phyloP scores from a whole-genome alignment of 2,113 vertebrate genomes.

The Notothenia rossii region DNA sequence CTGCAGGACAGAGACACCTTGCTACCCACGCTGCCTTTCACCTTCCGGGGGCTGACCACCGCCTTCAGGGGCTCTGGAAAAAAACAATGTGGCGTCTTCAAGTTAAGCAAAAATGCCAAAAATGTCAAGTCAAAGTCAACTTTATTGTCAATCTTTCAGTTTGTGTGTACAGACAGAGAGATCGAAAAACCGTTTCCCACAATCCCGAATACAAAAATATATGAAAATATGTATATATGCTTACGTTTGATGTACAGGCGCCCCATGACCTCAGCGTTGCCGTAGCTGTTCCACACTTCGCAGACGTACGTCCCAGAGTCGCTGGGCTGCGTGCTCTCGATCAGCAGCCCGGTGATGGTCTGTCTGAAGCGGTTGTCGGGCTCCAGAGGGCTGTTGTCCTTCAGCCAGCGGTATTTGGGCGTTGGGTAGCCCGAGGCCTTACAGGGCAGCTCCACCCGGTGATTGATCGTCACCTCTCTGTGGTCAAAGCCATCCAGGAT shows the following conservation, averaged over 20 bases:
- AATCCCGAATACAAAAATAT: too few species aligned
- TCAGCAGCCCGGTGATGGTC: slow-evolving; percentile 91
- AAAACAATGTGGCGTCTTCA: slow-evolving; percentile 3
- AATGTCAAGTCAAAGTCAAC: too few species aligned
- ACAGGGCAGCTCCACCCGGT: slow-evolving; percentile 95
- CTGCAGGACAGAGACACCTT: slow-evolving; percentile 97
- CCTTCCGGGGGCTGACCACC: slow-evolving; percentile 94
- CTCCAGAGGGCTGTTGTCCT: slow-evolving; percentile 95
- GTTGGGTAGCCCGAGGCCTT: slow-evolving; percentile 96
- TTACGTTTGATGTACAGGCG: slow-evolving; percentile 95
- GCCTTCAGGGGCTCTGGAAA: slow-evolving; percentile 93
- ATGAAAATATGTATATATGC: slow-evolving; percentile 60
- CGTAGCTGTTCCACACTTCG: slow-evolving; percentile 98
- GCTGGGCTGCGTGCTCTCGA: slow-evolving; percentile 90
- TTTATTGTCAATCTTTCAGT: too few species aligned
- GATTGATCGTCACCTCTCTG: slow-evolving; percentile 94
- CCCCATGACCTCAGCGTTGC: slow-evolving; percentile 94
- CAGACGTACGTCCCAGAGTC: slow-evolving; percentile 96
- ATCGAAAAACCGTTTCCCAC: too few species aligned
- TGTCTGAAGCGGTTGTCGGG: slow-evolving; percentile 95
- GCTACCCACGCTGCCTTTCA: slow-evolving; percentile 97
- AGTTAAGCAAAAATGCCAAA: neutral
- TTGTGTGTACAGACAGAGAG: too few species aligned
- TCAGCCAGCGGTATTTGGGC: slow-evolving; percentile 98
- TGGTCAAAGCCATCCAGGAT: slow-evolving; percentile 97